Conservation (phyloP, 2,797 vertebrate species). For the Hypotaenidia philippensis region DNA sequence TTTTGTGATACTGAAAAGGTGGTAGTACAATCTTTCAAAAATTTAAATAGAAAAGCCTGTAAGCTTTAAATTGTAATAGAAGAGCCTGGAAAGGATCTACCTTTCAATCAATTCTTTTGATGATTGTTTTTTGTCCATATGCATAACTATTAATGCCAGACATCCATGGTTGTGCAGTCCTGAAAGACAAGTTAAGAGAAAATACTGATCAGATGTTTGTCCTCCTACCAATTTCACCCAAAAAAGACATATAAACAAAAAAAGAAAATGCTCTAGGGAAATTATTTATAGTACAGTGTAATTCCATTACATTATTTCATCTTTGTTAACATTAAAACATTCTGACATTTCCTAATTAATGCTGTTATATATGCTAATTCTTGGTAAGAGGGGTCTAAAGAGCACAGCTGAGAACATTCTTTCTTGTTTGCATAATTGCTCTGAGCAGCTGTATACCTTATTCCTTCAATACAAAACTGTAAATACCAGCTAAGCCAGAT, state of each 20-base stretch:
- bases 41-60: background rate
- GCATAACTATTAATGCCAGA: background rate
- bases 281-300: conserved; percentile 33
- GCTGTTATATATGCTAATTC: conserved; percentile 47
- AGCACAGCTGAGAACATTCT: conserved; percentile 59
- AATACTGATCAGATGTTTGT: background rate
- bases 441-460: conserved; percentile 43
- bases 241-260: background rate
- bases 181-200: background rate
- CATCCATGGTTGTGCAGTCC: background rate
- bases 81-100: background rate
- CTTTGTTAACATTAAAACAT: conserved; percentile 37
- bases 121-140: background rate
- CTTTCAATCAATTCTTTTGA: background rate
- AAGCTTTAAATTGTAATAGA: background rate
- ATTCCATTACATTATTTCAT: conserved; percentile 23
- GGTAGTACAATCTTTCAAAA: background rate
- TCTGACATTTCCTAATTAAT: conserved; percentile 66
- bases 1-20: background rate
- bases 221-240: background rate
- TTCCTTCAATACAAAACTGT: conserved; percentile 15
- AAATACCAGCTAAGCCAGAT: conserved; percentile 16
- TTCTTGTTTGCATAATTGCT: conserved; percentile 54
- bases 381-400: conserved; percentile 39
- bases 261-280: background rate